phyloP scores from a whole-genome alignment of 2,888 invertebrate genomes.

The Drosophila falleni region DNA sequence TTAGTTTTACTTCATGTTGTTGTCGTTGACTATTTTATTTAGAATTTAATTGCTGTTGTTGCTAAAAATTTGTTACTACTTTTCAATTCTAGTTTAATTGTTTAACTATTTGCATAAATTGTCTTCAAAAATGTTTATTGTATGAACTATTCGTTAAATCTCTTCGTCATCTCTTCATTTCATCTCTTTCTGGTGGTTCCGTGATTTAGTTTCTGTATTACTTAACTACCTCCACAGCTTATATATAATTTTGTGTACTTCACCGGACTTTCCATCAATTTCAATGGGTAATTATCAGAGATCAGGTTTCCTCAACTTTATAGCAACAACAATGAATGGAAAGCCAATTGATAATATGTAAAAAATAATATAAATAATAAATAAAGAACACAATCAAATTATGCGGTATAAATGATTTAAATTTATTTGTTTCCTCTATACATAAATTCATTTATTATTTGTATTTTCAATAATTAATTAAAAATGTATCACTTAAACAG shows the following conservation, averaged over 20 bases:
- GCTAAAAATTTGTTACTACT: conserved; percentile 74
- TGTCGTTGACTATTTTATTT: conserved; percentile 65
- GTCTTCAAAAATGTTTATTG: conserved; percentile 60
- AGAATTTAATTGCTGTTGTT: conserved; percentile 57
- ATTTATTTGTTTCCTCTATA: conserved; percentile 67
- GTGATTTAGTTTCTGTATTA: conserved; percentile 20
- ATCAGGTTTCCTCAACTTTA: neutral
- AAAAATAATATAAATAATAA: conserved; percentile 7
- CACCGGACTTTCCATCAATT: neutral
- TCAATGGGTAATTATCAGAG: conserved; percentile 3
- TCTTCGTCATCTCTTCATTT: conserved; percentile 21
- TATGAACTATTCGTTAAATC: conserved; percentile 35
- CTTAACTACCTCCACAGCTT: conserved; percentile 16
- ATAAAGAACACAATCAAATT: conserved; percentile 36
- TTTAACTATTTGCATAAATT: conserved; percentile 67
- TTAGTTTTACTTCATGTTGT: conserved; percentile 32
- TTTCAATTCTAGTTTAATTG: conserved; percentile 63
- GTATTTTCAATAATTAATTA: conserved; percentile 41
- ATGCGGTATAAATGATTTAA: conserved; percentile 62
- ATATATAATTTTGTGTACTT: conserved; percentile 7
- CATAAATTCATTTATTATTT: conserved; percentile 76
- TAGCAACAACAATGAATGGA: conserved; percentile 7
- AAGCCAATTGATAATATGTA: neutral
- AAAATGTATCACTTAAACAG: conserved; percentile 76
- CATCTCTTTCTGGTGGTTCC: conserved; percentile 31